Evolutionary conservation across 2,113 vertebrate genomes (phyloP).

Genomic region (Salminus brasiliensis): DNA sequence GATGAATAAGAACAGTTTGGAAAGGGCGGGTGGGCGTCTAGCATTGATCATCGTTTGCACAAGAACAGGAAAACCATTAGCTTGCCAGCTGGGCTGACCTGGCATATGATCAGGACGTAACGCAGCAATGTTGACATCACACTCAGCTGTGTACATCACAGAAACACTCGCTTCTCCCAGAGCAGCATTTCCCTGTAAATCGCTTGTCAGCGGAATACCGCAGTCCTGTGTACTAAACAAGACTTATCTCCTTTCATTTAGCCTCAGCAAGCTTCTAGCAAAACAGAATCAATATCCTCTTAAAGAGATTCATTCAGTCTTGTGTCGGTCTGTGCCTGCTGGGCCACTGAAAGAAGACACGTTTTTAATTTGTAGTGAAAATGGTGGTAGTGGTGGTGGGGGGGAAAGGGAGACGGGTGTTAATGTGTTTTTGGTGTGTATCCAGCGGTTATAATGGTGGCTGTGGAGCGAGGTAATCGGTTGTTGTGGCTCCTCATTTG

Average conservation of each 20-base stretch:
- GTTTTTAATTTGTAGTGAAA: constrained; percentile 36
- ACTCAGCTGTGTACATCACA: not conserved
- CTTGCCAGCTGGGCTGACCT: constrained; percentile 1
- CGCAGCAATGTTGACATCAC: not conserved
- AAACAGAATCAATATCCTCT: constrained; percentile 40
- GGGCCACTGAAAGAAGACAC: constrained; percentile 22
- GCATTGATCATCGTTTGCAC: not conserved
- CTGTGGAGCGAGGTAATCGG: constrained; percentile 8
- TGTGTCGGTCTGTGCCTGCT: not conserved
- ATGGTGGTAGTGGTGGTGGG: too few species aligned
- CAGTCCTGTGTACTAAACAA: constrained; percentile 21
- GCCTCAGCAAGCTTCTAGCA: constrained; percentile 9
- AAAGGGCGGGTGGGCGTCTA: too few species aligned
- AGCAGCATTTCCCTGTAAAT: not conserved
- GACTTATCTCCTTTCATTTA: constrained; percentile 33
- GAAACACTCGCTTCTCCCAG: not conserved
- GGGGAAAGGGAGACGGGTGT: not conserved
- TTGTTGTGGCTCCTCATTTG: constrained; percentile 55
- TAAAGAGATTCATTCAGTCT: not conserved
- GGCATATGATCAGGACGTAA: not conserved
- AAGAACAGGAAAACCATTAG: not conserved
- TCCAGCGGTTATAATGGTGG: constrained; percentile 5
- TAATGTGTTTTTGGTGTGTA: not conserved
- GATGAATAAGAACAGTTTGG: too few species aligned
- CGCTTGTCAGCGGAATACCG: not conserved